A percentile compares a stretch with the other conserved stretches of the same genome.
Evolutionary conservation across 2,797 vertebrate genomes (phyloP).

Genomic region (Alcedo quadribrachys): DNA sequence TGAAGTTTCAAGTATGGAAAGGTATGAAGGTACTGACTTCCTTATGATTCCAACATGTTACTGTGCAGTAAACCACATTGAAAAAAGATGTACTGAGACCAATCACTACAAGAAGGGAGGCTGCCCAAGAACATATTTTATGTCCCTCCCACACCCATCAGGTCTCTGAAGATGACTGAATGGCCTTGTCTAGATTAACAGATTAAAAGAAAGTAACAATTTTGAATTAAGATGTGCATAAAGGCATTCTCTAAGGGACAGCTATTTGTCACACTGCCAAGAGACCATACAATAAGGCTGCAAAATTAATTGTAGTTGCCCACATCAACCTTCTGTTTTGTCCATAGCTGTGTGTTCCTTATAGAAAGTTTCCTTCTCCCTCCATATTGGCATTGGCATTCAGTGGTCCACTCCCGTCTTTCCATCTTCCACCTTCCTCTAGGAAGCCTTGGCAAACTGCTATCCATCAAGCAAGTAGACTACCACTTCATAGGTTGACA

Average conservation of each 20-base stretch:
- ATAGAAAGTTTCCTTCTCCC: conserved; percentile 38
- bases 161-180: conserved; percentile 38
- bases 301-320: conserved; percentile 51
- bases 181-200: conserved; percentile 4
- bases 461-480: conserved; percentile 94
- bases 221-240: conserved; percentile 57
- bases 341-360: conserved; percentile 64
- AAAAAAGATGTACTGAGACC: conserved; percentile 27
- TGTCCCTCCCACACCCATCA: not conserved
- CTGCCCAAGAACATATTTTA: conserved; percentile 11
- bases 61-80: conserved; percentile 43
- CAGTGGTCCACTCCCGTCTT: conserved; percentile 82
- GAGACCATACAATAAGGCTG: conserved; percentile 67
- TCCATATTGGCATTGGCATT: conserved; percentile 49
- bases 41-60: conserved; percentile 9
- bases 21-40: not conserved
- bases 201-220: conserved; percentile 57
- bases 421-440: conserved; percentile 78
- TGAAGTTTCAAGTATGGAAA: conserved; percentile 30
- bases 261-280: conserved; percentile 48
- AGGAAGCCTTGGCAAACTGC: conserved; percentile 7
- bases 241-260: conserved; percentile 60
- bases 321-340: conserved; percentile 57
- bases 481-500: conserved; percentile 98
- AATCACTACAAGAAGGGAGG: conserved; percentile 22